Evolutionary conservation across 2,888 invertebrate genomes (phyloP), one percentile per base, ranked within the genome.

Genomic region (Drosophila villosipedis): DNA sequence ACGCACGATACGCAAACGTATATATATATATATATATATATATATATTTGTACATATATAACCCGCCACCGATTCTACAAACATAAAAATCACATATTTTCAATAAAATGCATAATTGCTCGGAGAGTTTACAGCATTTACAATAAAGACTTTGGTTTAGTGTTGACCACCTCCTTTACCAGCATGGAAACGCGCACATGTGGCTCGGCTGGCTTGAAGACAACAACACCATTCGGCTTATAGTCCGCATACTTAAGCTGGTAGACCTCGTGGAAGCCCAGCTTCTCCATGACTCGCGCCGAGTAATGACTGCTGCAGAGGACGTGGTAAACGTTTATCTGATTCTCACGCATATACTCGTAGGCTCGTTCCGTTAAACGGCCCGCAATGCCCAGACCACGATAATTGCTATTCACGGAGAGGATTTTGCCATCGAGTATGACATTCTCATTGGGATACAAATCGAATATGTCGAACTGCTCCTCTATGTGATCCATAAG

Each of bases 251-350:
- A 97, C 6, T 94, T 94, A 22, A 96, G 93, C 47, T 94, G 94
- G 92, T 95, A 96, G 60, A 96, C 94, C 89, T 95, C 95, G 43
- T 95, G 95, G 92, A 96, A 97, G 50, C 96, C 96, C 31, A 96
- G 93, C 82, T 95, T 95, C 75, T 95, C 95, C 60, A 96, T 95
- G 0, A 96, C 95, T 91, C 95, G 95, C 0, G 96, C 96, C 2
- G 97, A 96, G 92, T 95, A 97, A 70, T 95, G 95, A 86, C 97
- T 97, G 7, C 96, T 95, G 71, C 97, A 97, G 80, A 97, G 95
- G 50, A 96, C 95, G 33, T 96, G 94, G 69, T 96, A 94, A 10
- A 97, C 93, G n/a, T 89, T 84, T 55, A 94, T 93, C 0, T 91
- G 80, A 37, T 93, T 81, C 30, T 91, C 86, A 1, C 89, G 89